Percentiles rank a stretch among this genome's conserved stretches.
These are phyloP conservation scores for Battus philenor DNA, from an alignment of 1,140 invertebrate genomes.

Conservation along the genomic window DNA sequence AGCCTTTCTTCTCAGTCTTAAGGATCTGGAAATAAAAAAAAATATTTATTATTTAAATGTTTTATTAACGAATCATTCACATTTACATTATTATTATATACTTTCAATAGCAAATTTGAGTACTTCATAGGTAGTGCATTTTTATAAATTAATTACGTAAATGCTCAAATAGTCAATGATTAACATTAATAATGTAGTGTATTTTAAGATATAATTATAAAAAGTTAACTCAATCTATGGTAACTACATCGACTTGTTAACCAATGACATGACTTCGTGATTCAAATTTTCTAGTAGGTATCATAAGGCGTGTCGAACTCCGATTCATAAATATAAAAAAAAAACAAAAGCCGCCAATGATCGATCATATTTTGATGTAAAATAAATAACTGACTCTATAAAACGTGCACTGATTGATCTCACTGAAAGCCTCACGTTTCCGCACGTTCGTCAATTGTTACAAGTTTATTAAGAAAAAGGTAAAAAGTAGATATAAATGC, in stretches of 20 bases:
- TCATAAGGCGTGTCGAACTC: conserved; percentile 16
- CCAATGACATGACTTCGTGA: not conserved
- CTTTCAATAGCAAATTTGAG: not conserved
- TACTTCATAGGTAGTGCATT: not conserved
- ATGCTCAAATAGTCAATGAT: not conserved
- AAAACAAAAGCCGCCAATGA: conserved; percentile 43
- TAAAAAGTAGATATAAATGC: too few relatives aligned
- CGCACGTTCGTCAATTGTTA: conserved; percentile 16
- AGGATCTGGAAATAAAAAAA: conserved; percentile 40
- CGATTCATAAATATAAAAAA: conserved; percentile 32
- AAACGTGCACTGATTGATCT: conserved; percentile 38
- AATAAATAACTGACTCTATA: conserved; percentile 62
- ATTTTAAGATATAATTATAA: not conserved
- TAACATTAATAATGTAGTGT: not conserved
- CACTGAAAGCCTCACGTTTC: conserved; percentile 24
- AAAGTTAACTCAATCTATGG: not conserved
- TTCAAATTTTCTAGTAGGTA: not conserved
- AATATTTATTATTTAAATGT: too few relatives aligned
- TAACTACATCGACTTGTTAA: not conserved
- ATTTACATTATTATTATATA: not conserved
- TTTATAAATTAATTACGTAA: not conserved
- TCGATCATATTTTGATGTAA: conserved; percentile 68
- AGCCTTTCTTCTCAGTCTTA: conserved; percentile 17
- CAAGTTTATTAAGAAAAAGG: conserved; percentile 8
- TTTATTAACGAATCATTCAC: too few relatives aligned